Conservation (phyloP, 2,113 vertebrate genomes). For the Trochalopteron elliotii region DNA sequence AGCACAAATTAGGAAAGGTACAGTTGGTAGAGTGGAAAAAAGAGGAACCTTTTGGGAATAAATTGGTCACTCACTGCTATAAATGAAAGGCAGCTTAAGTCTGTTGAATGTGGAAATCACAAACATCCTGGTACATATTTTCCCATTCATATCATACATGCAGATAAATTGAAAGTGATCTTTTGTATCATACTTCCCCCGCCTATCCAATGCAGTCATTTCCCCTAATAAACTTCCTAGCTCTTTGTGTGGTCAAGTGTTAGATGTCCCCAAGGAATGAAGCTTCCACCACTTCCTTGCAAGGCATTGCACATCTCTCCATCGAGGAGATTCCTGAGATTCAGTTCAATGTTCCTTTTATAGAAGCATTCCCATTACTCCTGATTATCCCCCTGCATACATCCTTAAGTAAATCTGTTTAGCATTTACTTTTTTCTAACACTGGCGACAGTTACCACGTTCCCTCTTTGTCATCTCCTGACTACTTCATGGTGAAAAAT, state of each 20-base stretch:
- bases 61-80: not conserved
- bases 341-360: constrained; percentile 19
- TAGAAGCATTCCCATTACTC: not conserved
- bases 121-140: constrained; percentile 46
- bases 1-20: not conserved
- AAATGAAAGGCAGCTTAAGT: not conserved
- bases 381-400: not conserved
- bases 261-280: constrained; percentile 19
- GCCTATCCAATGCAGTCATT: constrained; percentile 29
- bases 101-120: constrained; percentile 8
- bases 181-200: not conserved
- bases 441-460: fast-evolving
- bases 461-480: not conserved
- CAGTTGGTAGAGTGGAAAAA: not conserved
- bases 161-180: constrained; percentile 46
- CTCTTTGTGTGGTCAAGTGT: constrained; percentile 46
- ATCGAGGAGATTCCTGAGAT: not conserved
- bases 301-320: not conserved
- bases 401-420: not conserved
- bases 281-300: constrained; percentile 33
- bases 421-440: not conserved
- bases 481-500: not conserved
- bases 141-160: constrained; percentile 14
- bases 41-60: not conserved
- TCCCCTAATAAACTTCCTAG: constrained; percentile 45